Conservation (phyloP, 2,888 invertebrate genomes). For the Drosophila quasianomalipes region DNA sequence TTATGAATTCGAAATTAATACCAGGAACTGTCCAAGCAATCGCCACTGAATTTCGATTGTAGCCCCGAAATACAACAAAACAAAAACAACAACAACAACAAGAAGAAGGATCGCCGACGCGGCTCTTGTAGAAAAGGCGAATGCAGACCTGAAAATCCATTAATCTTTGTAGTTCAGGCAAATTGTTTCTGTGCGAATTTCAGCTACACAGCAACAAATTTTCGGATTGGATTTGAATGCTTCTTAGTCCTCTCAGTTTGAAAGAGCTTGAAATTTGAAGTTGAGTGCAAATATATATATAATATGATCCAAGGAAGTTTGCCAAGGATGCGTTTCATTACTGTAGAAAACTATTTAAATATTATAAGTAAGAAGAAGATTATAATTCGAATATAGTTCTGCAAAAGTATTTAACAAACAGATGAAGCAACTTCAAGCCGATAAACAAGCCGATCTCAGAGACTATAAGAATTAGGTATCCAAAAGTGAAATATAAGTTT, state of each 20-base stretch:
- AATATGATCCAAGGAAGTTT: background rate
- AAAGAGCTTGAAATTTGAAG: background rate
- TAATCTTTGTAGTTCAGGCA: constrained; percentile 67
- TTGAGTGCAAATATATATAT: background rate
- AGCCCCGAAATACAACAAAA: background rate
- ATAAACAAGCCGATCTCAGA: background rate
- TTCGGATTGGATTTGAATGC: background rate
- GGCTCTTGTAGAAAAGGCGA: constrained; percentile 2
- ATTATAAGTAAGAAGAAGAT: background rate
- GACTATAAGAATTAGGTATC: background rate
- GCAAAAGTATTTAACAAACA: background rate
- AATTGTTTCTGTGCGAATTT: constrained; percentile 50
- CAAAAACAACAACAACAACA: background rate
- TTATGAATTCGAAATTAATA: constrained; percentile 82
- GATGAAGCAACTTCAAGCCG: background rate
- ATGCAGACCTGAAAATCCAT: constrained; percentile 55
- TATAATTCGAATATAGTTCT: background rate
- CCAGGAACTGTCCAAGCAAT: constrained; percentile 81
- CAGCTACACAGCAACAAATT: constrained; percentile 18
- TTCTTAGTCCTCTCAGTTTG: background rate
- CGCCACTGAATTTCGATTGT: constrained; percentile 71
- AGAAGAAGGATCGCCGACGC: constrained; percentile 11
- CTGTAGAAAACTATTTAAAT: no score
- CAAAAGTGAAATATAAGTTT: background rate
- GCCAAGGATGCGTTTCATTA: no score